A percentile compares a stretch with the other conserved stretches of the same genome.
Evolutionary conservation across 2,888 invertebrate genomes (phyloP).

Genomic region (Ichneumoninae sp.): DNA sequence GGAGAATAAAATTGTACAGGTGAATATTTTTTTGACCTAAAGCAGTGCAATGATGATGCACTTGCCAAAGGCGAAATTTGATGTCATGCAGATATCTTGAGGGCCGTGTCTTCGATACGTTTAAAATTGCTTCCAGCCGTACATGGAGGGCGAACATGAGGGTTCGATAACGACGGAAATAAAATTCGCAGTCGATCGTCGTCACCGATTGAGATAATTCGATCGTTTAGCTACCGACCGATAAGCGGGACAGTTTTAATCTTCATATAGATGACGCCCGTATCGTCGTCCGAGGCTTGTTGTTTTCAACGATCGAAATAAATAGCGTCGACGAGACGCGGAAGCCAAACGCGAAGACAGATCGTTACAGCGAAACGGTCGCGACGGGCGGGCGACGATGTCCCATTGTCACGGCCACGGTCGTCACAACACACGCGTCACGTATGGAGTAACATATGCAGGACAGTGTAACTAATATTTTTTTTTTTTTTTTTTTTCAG

Average conservation of each 20-base stretch:
- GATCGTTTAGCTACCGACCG: constrained; percentile 39
- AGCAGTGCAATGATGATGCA: no score
- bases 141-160: not conserved
- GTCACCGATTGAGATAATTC: constrained; percentile 43
- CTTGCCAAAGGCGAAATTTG: no score
- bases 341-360: not conserved
- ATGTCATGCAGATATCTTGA: no score
- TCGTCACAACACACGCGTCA: constrained; percentile 25
- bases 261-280: constrained; percentile 31
- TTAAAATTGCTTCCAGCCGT: not conserved
- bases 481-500: not conserved
- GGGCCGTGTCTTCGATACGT: not conserved
- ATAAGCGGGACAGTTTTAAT: constrained; percentile 30
- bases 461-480: no score
- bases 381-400: not conserved
- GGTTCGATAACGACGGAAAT: not conserved
- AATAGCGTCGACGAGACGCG: constrained; percentile 6
- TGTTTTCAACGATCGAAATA: constrained; percentile 19
- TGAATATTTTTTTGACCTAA: no score
- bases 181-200: constrained; percentile 4
- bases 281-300: not conserved
- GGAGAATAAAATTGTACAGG: no score
- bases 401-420: constrained; percentile 55
- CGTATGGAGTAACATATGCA: constrained; percentile 12
- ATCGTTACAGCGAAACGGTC: not conserved